Evolutionary conservation across 2,797 vertebrate species (phyloP), one percentile per base, ranked within the genome.

Genomic region (Sternotherus odoratus): DNA sequence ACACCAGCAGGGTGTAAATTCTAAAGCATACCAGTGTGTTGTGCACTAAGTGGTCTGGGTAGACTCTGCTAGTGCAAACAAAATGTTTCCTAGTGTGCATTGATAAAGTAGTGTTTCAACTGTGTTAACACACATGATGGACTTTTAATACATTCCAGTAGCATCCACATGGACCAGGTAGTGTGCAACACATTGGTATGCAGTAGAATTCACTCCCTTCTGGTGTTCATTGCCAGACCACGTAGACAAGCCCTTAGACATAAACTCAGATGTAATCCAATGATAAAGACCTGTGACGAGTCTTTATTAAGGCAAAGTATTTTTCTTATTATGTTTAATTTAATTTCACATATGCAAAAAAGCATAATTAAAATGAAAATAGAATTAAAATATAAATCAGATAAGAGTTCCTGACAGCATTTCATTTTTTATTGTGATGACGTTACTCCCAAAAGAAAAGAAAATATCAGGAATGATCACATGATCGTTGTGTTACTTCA

Each of bases 301-400:
- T 54, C 6, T 49, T 91, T 43, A 1, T 50, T 89, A 50, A 85
- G 69, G 43, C 39, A 74, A 46, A 66, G n/a, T 66, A 36, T 66
- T 36, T 66, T 66, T 66, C 63, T 66, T 66, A 21, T n/a, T 66
- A 36, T 66, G n/a, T 66, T 66, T 66, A 66, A 66, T 66, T 66
- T 66, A 21, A 66, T 66, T 66, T 66, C 63, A 36, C n/a, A 21
- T 82, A 49, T 30, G 75, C 94, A 93, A 63, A 95, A 93, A 66
- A 0, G 49, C 79, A 12, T 75, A 94, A 51, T n/a, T 83, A 16
- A 69, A 90, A 90, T 0, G 8, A 7, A 49, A 43, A 75, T 30
- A 48, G 24, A 30, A 46, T 48, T 36, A 53, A 89, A 83, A 9
- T 74, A 21, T 77, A 1, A 91, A 89, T 2, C 4, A 89, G 77